phyloP scores from a whole-genome alignment of 92 coral and sea anemone species.

The Phenganax stokvisi region DNA sequence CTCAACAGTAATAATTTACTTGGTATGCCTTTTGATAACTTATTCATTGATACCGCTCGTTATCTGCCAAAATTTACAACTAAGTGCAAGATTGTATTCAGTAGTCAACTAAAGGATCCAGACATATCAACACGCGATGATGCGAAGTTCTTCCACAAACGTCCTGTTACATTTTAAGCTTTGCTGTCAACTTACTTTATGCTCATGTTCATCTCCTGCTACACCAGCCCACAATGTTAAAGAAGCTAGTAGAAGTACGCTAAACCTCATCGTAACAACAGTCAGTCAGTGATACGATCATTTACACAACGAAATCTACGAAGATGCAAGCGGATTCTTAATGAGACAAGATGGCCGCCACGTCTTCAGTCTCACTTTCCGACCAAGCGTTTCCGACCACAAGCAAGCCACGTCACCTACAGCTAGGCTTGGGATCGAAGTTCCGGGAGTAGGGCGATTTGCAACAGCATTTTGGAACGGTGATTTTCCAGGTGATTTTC shows the following conservation, averaged over 20 bases:
- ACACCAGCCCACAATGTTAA: conserved; percentile 52
- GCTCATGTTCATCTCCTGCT: conserved; percentile 94
- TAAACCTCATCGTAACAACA: conserved; percentile 9
- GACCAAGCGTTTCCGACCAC: not conserved
- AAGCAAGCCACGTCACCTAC: conserved; percentile 34
- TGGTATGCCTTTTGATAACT: too few species aligned
- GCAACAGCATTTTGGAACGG: not conserved
- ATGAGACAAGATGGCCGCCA: conserved; percentile 39
- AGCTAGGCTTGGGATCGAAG: conserved; percentile 2
- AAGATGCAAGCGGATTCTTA: conserved; percentile 14
- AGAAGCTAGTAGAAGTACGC: conserved; percentile 45
- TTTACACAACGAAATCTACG: not conserved
- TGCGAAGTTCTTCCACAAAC: not conserved
- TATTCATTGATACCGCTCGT: not conserved
- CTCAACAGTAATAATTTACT: too few species aligned
- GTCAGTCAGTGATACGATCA: conserved; percentile 1
- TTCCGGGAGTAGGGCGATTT: not conserved
- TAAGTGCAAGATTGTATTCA: not conserved
- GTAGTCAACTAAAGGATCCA: not conserved
- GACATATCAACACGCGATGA: not conserved
- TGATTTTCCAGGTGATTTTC: not conserved
- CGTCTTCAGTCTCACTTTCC: conserved; percentile 9
- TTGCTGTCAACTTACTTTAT: conserved; percentile 63
- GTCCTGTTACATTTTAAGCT: conserved; percentile 3
- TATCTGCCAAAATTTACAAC: not conserved